Evolutionary conservation across 2,113 vertebrate genomes (phyloP), one percentile per base, ranked within the genome.

Genomic region (Xiphorhynchus elegans): DNA sequence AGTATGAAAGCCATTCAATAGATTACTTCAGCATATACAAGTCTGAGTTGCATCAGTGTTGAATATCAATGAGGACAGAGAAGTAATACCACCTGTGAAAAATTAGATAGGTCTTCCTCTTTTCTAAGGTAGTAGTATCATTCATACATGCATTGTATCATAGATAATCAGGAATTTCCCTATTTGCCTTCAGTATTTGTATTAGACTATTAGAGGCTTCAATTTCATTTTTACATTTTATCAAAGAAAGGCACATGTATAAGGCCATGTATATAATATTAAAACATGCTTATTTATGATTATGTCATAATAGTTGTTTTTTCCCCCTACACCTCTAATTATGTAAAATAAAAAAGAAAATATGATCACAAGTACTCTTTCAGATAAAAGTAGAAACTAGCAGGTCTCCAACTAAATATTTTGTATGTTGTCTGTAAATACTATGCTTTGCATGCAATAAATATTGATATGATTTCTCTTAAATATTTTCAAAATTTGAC

Each of bases 241-340:
- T 56, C 18, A 68, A 23, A 62, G 10, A 3, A 24, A 12, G 14
- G 1, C 18, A 37, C 2, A 3, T 4, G 1, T 44, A 25, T 74
- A 49, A 84, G 19, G 10, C 8, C 7, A 50, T 0, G 0, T 33
- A 26, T 64, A 42, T 29, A 67, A 62, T 33, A 42, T n/a, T 72
- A 64, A 85, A 93, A 52, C 44, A 29, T 33, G 8, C 7, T 3
- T 40, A 28, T 73, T 64, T 68, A 59, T 81, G 23, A 39, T 70
- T 67, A 6, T 37, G 37, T 37, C 17, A 23, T 78, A 10, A 18
- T 23, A 55, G 21, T 53, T 66, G 33, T 19, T 15, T 84, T 83
- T 13, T 23, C 50, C 12, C 8, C 14, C 7, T 46, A 40, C 5
- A 15, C 16, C 55, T 92, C n/a, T 49, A 79, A 39, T 37, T 72